Conservation (phyloP, 2,797 vertebrate species). For the Tinamus major region DNA sequence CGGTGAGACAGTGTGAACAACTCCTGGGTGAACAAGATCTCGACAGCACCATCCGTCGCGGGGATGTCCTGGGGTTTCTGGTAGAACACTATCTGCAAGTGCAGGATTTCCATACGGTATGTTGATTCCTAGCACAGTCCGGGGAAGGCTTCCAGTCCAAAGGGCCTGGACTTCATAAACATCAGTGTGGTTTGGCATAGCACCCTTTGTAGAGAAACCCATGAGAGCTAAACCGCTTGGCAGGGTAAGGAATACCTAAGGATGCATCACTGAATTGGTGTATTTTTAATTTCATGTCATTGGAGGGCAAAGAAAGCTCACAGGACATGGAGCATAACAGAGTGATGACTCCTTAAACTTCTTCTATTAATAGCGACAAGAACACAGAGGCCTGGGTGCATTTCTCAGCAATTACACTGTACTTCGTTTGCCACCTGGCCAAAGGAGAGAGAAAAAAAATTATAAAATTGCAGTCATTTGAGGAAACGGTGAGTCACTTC, state of each 20-base stretch:
- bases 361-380: neutral
- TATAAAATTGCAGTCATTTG: neutral
- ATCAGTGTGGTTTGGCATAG: neutral
- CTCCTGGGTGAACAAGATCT: conserved; percentile 89
- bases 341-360: neutral
- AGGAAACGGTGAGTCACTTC: neutral
- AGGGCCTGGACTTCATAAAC: rapidly evolving
- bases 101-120: conserved; percentile 87
- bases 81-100: conserved; percentile 87
- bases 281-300: neutral
- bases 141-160: neutral
- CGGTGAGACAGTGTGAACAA: conserved; percentile 85
- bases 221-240: neutral
- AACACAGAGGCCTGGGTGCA: rapidly evolving
- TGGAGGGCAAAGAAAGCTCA: neutral
- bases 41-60: conserved; percentile 84
- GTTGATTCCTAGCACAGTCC: neutral
- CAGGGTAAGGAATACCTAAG: neutral
- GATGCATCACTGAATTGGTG: neutral
- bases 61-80: conserved; percentile 88
- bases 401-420: neutral
- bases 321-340: neutral
- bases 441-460: neutral
- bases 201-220: rapidly evolving
- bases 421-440: neutral